phyloP scores from a whole-genome alignment of 2,113 vertebrate species.

The Alexandromys fortis region DNA sequence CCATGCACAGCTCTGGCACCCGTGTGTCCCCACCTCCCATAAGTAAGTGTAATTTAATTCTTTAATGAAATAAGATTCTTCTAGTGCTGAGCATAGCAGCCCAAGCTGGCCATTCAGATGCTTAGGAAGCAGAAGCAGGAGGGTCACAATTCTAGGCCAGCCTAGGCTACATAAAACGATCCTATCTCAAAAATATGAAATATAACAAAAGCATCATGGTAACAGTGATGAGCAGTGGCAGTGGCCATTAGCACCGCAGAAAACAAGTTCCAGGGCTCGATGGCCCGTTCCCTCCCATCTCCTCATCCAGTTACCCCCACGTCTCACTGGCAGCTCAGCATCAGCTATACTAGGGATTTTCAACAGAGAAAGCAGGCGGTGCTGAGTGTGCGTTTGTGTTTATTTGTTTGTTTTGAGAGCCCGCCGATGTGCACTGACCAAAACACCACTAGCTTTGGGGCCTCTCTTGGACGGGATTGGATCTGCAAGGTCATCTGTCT shows the following conservation, averaged over 20 bases:
- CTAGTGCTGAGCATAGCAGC: background rate
- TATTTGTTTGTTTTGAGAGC: background rate
- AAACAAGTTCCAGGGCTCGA: fast-evolving
- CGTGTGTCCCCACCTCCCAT: background rate
- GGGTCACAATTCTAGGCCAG: background rate
- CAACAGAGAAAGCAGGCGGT: background rate
- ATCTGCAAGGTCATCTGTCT: background rate
- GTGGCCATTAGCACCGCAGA: too few relatives aligned
- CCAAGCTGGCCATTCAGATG: background rate
- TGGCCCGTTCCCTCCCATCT: background rate
- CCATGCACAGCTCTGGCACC: background rate
- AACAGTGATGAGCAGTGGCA: background rate
- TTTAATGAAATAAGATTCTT: background rate
- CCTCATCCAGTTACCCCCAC: fast-evolving
- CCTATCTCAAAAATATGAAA: background rate
- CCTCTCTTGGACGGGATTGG: background rate
- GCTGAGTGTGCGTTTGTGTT: background rate
- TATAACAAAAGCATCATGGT: background rate
- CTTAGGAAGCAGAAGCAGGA: background rate
- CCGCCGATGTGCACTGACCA: background rate
- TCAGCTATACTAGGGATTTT: too few relatives aligned
- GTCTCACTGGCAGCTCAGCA: too few relatives aligned
- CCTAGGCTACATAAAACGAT: background rate
- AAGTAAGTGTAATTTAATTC: background rate
- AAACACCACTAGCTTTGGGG: too few relatives aligned